Evolutionary conservation across 2,797 vertebrate genomes (phyloP), one percentile per base, ranked within the genome.

Genomic region (Pelobates cultripes): DNA sequence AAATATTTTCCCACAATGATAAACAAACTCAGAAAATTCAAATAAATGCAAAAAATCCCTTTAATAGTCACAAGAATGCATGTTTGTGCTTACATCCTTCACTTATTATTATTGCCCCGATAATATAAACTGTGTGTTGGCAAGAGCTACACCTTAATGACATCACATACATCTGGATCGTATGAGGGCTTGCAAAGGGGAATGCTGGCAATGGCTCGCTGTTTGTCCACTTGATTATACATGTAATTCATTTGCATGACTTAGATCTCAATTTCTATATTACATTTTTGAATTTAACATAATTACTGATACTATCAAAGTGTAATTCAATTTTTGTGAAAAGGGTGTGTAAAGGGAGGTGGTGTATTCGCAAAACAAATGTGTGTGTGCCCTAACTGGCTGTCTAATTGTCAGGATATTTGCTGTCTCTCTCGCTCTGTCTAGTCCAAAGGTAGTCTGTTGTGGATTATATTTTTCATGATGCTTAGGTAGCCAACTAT

Each of bases 81-180:
- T 79, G 77, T 83, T 83, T 83, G 69, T 70, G 77, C 72, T 78
- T 79, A 70, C 71, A 79, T 75, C 64, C 66, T 73, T 83, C 77
- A 70, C 70, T 78, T 69, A 71, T 76, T 78, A 79, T 83, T 83
- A 79, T 83, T 83, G 76, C 70, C 77, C 81, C 79, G 81, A 83
- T 83, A 79, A 83, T 78, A 83, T 83, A 84, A 84, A 84, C 77
- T 53, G 42, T 55, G 47, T 40, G 77, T 84, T 84, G 82, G 82
- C 82, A 84, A 77, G 44, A 57, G 70, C 77, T 78, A 66, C 68
- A 75, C 73, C 77, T 79, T 79, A 64, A 84, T 84, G 72, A 84
- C 77, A 84, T 79, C 82, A 84, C 53, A 70, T 72, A 79, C 82
- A 84, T 84, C 77, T 84, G 82, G 82, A 84, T 79, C 66, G 42